Evolutionary conservation across 37 sponge, comb jelly and placozoan species (phyloP), one percentile per base, ranked within the genome.

Genomic region (Lycopodina hypogea): DNA sequence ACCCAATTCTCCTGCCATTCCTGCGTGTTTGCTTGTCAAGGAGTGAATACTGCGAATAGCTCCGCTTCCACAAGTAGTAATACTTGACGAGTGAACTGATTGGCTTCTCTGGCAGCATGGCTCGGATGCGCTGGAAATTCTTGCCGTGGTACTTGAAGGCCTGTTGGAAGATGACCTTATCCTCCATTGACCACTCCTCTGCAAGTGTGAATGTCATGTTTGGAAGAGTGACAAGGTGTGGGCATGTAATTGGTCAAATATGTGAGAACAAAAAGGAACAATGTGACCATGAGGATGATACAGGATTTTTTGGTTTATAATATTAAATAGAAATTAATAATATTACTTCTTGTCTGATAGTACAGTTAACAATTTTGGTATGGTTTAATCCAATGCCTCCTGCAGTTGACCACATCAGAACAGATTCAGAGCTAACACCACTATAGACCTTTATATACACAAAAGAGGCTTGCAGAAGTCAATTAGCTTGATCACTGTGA

Each of bases 161-260:
- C 72, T 90, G 91, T 42, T 94, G 88, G 80, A 94, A 94, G 2
- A 84, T 75, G 29, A 94, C 95, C 50, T 87, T 84, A 73, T 94
- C 95, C 56, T 94, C 92, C 83, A 90, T 86, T 2, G 66, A 85
- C 87, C 89, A 93, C 50, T 87, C 91, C 21, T 87, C 95, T 90
- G 81, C 9, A 28, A 0, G 73, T 34, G 26, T 38, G n/a, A n/a
- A n/a, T n/a, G n/a, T n/a, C n/a, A n/a, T n/a, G n/a, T n/a, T n/a
- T n/a, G n/a, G n/a, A n/a, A n/a, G n/a, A n/a, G n/a, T n/a, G n/a
- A n/a, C n/a, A n/a, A n/a, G n/a, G n/a, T n/a, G n/a, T n/a, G n/a
- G 59, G 63, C 0, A 70, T 12, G 55, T 19, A 53, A n/a, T n/a
- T 19, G 55, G 17, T 41, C 59, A 69, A 35, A 40, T 23, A 39